phyloP scores from a whole-genome alignment of 2,888 invertebrate genomes.

The Macrostomum cliftonense region DNA sequence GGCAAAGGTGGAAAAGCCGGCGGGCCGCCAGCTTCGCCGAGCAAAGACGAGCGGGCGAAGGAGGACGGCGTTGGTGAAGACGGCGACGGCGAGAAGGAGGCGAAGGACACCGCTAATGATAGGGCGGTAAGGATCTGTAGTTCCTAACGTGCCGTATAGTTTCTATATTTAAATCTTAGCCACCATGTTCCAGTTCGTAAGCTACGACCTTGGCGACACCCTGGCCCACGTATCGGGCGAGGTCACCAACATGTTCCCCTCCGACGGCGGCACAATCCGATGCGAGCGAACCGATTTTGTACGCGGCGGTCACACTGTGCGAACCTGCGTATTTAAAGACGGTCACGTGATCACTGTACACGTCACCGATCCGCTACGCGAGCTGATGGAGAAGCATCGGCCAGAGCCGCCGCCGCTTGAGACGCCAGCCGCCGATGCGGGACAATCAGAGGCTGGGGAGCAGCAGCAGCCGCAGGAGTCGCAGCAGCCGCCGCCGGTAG shows the following conservation, averaged over 20 bases:
- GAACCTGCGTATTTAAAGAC: conserved; percentile 28
- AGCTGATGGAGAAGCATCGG: conserved; percentile 10
- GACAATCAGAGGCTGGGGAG: conserved; percentile 22
- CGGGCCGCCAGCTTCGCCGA: neutral
- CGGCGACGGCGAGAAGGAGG: too few species aligned
- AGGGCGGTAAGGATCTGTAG: neutral
- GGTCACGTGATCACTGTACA: conserved; percentile 33
- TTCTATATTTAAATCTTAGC: too few species aligned
- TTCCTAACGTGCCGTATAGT: neutral
- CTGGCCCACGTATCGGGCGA: conserved; percentile 30
- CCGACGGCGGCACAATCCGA: conserved; percentile 32
- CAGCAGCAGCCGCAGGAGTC: neutral
- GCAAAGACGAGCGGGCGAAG: too few species aligned
- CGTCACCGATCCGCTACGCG: conserved; percentile 24
- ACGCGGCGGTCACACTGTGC: conserved; percentile 19
- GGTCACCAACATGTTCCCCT: conserved; percentile 28
- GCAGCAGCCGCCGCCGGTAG: conserved; percentile 12
- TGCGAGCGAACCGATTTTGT: conserved; percentile 28
- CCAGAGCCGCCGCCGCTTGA: conserved; percentile 6
- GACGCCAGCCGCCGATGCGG: conserved; percentile 7
- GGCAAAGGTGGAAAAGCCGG: conserved; percentile 5
- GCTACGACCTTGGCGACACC: conserved; percentile 34
- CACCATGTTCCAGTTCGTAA: conserved; percentile 32
- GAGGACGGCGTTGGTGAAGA: too few species aligned
- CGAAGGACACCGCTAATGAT: conserved; percentile 2